Conservation (phyloP, 2,113 vertebrate species). For the Bufo gargarizans region DNA sequence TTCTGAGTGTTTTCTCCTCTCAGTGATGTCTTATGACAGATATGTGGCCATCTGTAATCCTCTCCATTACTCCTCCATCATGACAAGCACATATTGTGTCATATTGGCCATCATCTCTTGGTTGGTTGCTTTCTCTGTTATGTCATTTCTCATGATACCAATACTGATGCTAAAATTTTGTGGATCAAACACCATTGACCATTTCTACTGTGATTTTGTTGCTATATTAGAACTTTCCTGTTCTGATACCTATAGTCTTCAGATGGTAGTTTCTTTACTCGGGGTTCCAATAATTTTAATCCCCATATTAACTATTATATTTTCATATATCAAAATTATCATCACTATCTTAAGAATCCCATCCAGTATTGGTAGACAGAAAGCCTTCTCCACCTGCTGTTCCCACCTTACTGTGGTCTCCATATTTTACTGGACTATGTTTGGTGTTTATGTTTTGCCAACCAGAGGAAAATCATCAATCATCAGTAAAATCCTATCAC, state of each 20-base stretch:
- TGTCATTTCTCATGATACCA: neutral
- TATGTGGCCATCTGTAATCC: slow-evolving; percentile 7
- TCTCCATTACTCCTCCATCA: neutral
- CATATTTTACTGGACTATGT: too few species aligned
- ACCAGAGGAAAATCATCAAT: too few species aligned
- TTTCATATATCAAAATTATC: slow-evolving; percentile 1
- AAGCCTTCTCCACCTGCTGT: too few species aligned
- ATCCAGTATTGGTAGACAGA: neutral
- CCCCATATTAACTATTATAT: neutral
- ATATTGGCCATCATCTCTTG: neutral
- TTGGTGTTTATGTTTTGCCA: too few species aligned
- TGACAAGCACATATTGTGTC: neutral
- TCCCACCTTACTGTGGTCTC: too few species aligned
- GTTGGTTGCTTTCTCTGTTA: neutral
- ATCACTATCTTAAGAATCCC: neutral
- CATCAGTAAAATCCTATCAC: too few species aligned
- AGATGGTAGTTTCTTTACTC: neutral
- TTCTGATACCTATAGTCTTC: neutral
- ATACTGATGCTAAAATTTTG: neutral
- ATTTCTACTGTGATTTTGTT: slow-evolving; percentile 15
- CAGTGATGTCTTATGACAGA: slow-evolving; percentile 36
- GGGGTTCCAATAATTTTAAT: neutral
- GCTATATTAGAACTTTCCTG: slow-evolving; percentile 7
- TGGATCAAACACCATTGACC: neutral
- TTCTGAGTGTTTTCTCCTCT: slow-evolving; percentile 6